Conservation (phyloP, 2,797 vertebrate species). For the Microctenopoma stevenorrisi region DNA sequence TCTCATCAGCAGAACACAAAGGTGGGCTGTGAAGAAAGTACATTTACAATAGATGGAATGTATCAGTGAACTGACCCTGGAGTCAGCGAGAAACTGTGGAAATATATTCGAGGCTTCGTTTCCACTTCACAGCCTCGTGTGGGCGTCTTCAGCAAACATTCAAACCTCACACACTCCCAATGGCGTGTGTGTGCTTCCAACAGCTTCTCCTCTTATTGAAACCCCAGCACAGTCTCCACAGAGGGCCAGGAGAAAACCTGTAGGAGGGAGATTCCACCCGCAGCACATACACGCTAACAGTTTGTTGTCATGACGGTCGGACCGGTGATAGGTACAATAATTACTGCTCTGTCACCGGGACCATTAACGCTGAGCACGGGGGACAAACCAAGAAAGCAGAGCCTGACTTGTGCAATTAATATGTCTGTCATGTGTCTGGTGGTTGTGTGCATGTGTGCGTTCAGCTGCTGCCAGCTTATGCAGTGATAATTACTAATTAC, state of each 20-base stretch:
- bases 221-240: background rate
- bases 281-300: constrained; percentile 31
- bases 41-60: no score
- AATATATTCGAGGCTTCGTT: constrained; percentile 7
- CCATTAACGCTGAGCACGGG: constrained; percentile 52
- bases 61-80: no score
- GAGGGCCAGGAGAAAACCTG: background rate
- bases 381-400: constrained; percentile 47
- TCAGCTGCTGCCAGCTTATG: constrained; percentile 30
- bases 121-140: background rate
- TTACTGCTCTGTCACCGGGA: constrained; percentile 58
- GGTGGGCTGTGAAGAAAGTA: no score
- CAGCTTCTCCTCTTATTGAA: constrained; percentile 1
- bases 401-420: constrained; percentile 70
- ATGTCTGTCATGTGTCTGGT: constrained; percentile 34
- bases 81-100: background rate
- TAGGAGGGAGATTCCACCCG: background rate
- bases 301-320: constrained; percentile 28
- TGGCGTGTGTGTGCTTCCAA: background rate
- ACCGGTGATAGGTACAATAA: constrained; percentile 50
- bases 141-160: background rate
- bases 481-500: constrained; percentile 63
- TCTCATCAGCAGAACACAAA: no score
- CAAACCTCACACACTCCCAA: no score
- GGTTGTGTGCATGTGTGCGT: constrained; percentile 30